A percentile compares a stretch with the other conserved stretches of the same genome.
Evolutionary conservation across 2,888 invertebrate species (phyloP).

Genomic region (Hybos culiciformis): DNA sequence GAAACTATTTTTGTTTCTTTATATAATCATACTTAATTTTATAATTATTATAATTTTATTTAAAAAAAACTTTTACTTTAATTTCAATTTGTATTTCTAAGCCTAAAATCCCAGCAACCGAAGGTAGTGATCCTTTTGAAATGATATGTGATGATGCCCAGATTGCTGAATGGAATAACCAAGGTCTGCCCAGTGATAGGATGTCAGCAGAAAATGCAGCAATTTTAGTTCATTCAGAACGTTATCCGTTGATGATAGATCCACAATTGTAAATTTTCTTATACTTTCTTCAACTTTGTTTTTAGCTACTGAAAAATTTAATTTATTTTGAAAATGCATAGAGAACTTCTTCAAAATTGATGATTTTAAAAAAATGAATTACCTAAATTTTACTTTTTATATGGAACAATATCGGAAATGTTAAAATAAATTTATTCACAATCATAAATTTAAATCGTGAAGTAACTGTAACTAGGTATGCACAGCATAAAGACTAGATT

Average conservation of each 20-base stretch:
- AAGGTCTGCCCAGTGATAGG: conserved; percentile 78
- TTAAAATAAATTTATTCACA: too few species aligned
- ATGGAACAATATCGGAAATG: too few species aligned
- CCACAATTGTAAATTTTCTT: conserved; percentile 53
- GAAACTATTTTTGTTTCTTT: background rate
- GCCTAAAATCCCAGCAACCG: conserved; percentile 66
- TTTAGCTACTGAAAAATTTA: background rate
- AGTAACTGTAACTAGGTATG: conserved; percentile 6
- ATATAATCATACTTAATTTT: background rate
- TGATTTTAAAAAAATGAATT: background rate
- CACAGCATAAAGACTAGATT: background rate
- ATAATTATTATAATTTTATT: background rate
- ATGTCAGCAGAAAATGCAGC: conserved; percentile 94
- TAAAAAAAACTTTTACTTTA: too few species aligned
- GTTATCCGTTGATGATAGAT: conserved; percentile 94
- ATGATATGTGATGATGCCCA: conserved; percentile 85
- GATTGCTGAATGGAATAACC: conserved; percentile 89
- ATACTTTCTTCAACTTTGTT: background rate
- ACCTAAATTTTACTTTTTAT: too few species aligned
- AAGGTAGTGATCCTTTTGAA: conserved; percentile 65
- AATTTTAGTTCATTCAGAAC: conserved; percentile 73
- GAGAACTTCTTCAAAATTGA: background rate
- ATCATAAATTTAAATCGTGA: too few species aligned
- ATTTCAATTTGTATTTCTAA: conserved; percentile 23
- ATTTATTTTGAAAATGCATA: background rate